Evolutionary conservation across 2,113 vertebrate species (phyloP).

Genomic region (Raphicerus campestris): DNA sequence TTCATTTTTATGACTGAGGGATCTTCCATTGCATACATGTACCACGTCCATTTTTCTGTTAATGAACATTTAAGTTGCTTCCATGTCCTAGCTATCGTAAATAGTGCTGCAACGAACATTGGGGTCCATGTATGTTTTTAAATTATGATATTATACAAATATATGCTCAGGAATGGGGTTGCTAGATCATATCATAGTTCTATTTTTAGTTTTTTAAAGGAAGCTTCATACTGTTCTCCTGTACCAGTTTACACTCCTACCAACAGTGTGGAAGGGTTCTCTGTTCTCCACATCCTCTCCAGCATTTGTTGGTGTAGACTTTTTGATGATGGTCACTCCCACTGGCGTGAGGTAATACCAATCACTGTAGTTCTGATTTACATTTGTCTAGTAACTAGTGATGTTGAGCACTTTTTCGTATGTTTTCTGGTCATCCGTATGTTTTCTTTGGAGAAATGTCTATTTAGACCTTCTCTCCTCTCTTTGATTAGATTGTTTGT

Average conservation of each 20-base stretch:
- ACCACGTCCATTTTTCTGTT: background rate
- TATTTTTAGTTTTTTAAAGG: background rate
- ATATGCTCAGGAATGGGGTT: background rate
- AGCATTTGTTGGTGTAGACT: background rate
- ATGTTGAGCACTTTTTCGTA: background rate
- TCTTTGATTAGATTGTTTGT: background rate
- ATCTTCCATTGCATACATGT: background rate
- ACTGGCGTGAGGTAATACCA: background rate
- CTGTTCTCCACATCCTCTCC: background rate
- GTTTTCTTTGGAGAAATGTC: background rate
- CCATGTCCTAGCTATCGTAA: background rate
- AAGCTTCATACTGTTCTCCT: background rate
- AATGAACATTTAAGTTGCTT: background rate
- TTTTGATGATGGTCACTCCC: background rate
- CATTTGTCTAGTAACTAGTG: background rate
- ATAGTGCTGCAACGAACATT: background rate
- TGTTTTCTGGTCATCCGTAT: background rate
- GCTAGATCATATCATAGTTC: background rate
- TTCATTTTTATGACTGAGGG: background rate
- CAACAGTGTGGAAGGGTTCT: background rate
- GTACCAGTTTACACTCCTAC: background rate
- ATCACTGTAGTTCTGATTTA: background rate
- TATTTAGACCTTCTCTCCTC: background rate
- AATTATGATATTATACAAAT: background rate
- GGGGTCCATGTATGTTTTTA: background rate